These are phyloP conservation scores for Ctenosaura bakeri DNA, from an alignment of 2,797 vertebrate species.

Conservation along the genomic window DNA sequence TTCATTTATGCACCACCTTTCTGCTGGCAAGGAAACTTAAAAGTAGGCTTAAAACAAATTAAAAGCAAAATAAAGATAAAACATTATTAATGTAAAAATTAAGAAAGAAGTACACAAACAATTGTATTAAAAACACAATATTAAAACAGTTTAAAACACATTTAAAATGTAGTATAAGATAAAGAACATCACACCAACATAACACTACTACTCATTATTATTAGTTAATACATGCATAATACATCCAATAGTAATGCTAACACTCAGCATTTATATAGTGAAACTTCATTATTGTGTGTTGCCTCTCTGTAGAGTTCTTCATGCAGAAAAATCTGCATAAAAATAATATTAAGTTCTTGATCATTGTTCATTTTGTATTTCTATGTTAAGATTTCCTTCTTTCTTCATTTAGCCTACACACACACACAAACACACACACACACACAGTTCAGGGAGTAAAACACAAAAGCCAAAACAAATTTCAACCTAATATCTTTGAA, in stretches of 20 bases:
- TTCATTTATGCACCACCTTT: no score
- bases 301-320: not conserved
- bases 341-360: not conserved
- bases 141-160: no score
- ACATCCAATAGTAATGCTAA: not conserved
- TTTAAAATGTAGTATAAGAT: no score
- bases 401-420: not conserved
- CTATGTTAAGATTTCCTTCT: not conserved
- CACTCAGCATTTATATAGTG: not conserved
- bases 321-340: not conserved
- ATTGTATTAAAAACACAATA: no score
- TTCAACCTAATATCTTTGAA: not conserved
- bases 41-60: no score
- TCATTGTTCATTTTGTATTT: not conserved
- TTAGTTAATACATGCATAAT: no score
- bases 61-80: no score
- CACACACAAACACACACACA: no score
- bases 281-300: not conserved
- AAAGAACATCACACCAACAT: no score
- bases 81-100: not conserved
- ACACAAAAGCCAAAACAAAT: constrained; percentile 3
- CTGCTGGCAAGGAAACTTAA: no score
- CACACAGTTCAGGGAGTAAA: not conserved
- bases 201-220: no score
- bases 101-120: not conserved